Conservation (phyloP, 2,888 invertebrate species). For the Calliopum simillimum region DNA sequence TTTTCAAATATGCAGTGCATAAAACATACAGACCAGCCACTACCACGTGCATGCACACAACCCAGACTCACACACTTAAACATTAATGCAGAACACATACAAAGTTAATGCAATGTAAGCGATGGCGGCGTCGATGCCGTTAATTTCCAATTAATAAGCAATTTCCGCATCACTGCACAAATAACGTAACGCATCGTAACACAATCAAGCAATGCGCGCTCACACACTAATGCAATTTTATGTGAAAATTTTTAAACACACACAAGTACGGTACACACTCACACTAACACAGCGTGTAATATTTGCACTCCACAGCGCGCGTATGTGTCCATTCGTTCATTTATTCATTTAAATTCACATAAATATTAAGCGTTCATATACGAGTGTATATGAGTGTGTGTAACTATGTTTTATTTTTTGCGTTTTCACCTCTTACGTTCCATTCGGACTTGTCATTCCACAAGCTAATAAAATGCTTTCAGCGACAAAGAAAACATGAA, state of each 20-base stretch:
- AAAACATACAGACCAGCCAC: background rate
- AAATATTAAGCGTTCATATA: background rate
- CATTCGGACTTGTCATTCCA: too few relatives aligned
- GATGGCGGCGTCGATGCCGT: background rate
- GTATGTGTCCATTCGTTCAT: constrained; percentile 18
- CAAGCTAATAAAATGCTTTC: too few relatives aligned
- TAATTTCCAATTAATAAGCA: constrained; percentile 22
- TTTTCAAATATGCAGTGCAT: background rate
- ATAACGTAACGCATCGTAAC: constrained; percentile 25
- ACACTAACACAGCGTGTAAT: background rate
- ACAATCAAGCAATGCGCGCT: constrained; percentile 46
- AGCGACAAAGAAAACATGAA: background rate
- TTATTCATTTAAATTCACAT: background rate
- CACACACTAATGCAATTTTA: constrained; percentile 26
- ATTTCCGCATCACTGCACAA: constrained; percentile 21
- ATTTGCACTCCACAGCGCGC: background rate
- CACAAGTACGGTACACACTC: background rate
- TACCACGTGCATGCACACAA: too few relatives aligned
- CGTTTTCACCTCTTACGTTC: too few relatives aligned
- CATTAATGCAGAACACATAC: background rate
- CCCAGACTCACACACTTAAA: background rate
- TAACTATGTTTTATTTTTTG: too few relatives aligned
- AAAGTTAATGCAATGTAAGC: background rate
- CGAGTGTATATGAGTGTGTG: background rate
- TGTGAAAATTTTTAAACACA: constrained; percentile 3